Evolutionary conservation across 2,888 invertebrate species (phyloP), one percentile per base, ranked within the genome.

Genomic region (Scaptomyza reducta): DNA sequence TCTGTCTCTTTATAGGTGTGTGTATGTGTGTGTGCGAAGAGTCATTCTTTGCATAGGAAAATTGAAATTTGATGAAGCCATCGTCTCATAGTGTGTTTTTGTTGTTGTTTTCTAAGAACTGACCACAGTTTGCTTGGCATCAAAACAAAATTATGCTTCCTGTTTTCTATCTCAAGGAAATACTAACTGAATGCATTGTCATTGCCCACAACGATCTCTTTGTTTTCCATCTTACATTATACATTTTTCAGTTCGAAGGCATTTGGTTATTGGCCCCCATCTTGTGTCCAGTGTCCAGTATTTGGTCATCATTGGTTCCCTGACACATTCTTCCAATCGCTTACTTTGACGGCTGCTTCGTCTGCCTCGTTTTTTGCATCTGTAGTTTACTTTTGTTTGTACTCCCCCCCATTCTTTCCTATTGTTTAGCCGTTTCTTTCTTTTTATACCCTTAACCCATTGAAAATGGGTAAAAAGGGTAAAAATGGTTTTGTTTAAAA

Each of bases 301-400:
- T 64, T 77, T 74, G 77, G 67, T 59, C 27, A 33, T 58, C 70
- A 79, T 86, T 79, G 87, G 77, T 87, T 84, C 77, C 54, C 47
- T 54, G 68, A 87, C 81, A 82, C 72, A 72, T 84, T 56, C 63
- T 45, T 75, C 77, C 78, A 82, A 82, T 82, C 84, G 84, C 70
- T 82, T 87, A 87, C 84, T 84, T 84, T 77, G 84, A 80, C 75
- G 77, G 66, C 68, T 77, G 65, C 66, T 45, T 44, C 16, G 25
- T 47, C 16, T 51, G 31, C 54, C 40, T 42, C 13, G 41, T 51
- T 11, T 16, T 31, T 31, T 31, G 10, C 46, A 33, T 42, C 33
- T 61, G 45, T 51, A 49, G 61, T 35, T 49, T 14, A 13, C 29
- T 25, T 38, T 61, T 61, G 61, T 65, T 65, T 45, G 42, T 11